A percentile compares a stretch with the other conserved stretches of the same genome.
Evolutionary conservation across 2,113 vertebrate genomes (phyloP).

Genomic region (Sorex fumeus): DNA sequence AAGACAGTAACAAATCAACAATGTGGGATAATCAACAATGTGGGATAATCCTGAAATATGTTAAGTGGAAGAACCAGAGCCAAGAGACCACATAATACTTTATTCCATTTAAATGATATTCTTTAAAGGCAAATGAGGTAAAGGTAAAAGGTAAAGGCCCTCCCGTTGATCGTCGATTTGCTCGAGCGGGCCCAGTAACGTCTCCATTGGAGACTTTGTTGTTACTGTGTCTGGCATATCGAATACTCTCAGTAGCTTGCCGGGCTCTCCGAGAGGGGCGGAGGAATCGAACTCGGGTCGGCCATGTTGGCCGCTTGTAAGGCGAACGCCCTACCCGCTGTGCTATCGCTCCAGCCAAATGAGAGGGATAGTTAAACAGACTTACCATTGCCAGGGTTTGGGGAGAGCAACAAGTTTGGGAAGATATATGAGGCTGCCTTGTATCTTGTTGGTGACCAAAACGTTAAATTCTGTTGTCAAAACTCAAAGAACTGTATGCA

Average conservation of each 20-base stretch:
- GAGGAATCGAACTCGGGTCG: no score
- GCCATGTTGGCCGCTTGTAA: no score
- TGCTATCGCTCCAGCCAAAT: no score
- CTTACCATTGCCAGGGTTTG: background rate
- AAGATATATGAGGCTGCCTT: background rate
- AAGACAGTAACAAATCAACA: background rate
- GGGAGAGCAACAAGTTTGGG: background rate
- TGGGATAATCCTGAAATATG: background rate
- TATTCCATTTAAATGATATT: slow-evolving; percentile 1
- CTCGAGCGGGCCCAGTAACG: no score
- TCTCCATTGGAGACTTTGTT: no score
- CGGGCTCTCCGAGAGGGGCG: no score
- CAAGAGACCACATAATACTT: background rate
- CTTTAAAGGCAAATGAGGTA: slow-evolving; percentile 16
- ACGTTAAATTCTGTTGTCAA: slow-evolving; percentile 44
- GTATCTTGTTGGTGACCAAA: background rate
- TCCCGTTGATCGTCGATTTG: no score
- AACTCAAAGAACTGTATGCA: background rate
- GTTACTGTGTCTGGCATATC: no score
- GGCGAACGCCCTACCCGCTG: no score
- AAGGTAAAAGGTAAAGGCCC: no score
- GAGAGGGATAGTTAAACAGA: background rate
- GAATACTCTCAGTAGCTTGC: no score
- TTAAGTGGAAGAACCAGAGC: background rate
- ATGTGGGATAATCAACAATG: background rate